A percentile compares a stretch with the other conserved stretches of the same genome.
phyloP scores from a whole-genome alignment of 2,888 invertebrate genomes.

The Eubasilissa splendida region DNA sequence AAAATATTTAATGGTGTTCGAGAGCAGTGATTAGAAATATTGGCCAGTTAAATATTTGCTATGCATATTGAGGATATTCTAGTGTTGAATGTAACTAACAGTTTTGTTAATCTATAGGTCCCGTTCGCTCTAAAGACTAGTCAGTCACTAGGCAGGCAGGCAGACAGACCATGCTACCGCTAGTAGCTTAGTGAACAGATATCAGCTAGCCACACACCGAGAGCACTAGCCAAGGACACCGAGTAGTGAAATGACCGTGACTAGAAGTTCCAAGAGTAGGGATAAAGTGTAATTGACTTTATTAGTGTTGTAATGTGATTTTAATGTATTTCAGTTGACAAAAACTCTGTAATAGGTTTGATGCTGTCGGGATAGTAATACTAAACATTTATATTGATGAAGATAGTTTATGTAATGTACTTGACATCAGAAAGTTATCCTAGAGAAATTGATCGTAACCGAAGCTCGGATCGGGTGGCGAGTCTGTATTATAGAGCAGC shows the following conservation, averaged over 20 bases:
- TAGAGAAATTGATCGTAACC: neutral
- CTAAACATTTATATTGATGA: slow-evolving; percentile 36
- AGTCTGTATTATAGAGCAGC: neutral
- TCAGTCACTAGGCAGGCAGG: slow-evolving; percentile 57
- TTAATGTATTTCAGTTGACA: slow-evolving; percentile 42
- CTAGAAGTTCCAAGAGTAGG: slow-evolving; percentile 48
- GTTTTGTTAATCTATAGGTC: slow-evolving; percentile 57
- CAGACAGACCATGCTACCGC: slow-evolving; percentile 36
- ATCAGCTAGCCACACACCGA: slow-evolving; percentile 15
- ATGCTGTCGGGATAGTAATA: slow-evolving; percentile 43
- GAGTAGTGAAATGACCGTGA: slow-evolving; percentile 36
- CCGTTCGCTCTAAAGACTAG: slow-evolving; percentile 58
- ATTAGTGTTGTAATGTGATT: slow-evolving; percentile 56
- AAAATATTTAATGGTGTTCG: neutral
- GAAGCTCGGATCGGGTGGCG: neutral
- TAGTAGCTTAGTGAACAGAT: slow-evolving; percentile 32
- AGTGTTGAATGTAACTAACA: slow-evolving; percentile 48
- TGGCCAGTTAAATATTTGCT: slow-evolving; percentile 6
- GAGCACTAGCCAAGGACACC: slow-evolving; percentile 34
- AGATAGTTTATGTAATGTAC: slow-evolving; percentile 26
- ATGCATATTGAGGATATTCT: slow-evolving; percentile 13
- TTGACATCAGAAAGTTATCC: slow-evolving; percentile 25
- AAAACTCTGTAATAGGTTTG: slow-evolving; percentile 29
- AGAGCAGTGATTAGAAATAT: slow-evolving; percentile 16
- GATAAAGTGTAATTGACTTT: slow-evolving; percentile 47